phyloP scores from a whole-genome alignment of 2,888 invertebrate genomes.

The Meiosimyza platycephala region DNA sequence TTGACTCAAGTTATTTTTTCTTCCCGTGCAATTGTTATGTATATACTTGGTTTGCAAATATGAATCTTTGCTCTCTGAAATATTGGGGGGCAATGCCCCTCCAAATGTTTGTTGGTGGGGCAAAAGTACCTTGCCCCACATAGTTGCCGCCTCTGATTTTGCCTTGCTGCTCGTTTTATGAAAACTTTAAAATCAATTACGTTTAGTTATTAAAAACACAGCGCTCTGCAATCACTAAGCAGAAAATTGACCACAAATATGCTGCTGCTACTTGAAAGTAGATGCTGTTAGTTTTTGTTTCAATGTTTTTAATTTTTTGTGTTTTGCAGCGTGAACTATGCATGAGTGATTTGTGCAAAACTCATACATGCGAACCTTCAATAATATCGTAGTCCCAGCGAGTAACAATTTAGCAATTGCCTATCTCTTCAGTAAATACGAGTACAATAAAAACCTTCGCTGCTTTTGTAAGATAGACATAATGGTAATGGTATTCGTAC shows the following conservation, averaged over 20 bases:
- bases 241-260: conserved; percentile 42
- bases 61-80: too few species aligned
- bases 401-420: neutral
- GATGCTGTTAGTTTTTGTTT: conserved; percentile 12
- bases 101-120: too few species aligned
- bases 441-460: conserved; percentile 20
- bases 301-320: conserved; percentile 8
- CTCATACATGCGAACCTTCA: conserved; percentile 22
- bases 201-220: neutral
- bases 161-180: too few species aligned
- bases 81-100: too few species aligned
- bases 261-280: conserved; percentile 27
- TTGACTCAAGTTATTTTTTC: too few species aligned
- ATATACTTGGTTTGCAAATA: too few species aligned
- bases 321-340: conserved; percentile 34
- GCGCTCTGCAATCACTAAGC: conserved; percentile 18
- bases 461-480: neutral
- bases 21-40: too few species aligned
- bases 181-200: conserved; percentile 16
- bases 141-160: too few species aligned
- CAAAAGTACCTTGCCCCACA: too few species aligned
- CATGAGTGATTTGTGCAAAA: conserved; percentile 40
- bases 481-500: neutral
- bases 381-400: neutral
- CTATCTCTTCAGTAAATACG: neutral